phyloP scores from a whole-genome alignment of 2,888 invertebrate genomes.

The Colostygia pectinataria region DNA sequence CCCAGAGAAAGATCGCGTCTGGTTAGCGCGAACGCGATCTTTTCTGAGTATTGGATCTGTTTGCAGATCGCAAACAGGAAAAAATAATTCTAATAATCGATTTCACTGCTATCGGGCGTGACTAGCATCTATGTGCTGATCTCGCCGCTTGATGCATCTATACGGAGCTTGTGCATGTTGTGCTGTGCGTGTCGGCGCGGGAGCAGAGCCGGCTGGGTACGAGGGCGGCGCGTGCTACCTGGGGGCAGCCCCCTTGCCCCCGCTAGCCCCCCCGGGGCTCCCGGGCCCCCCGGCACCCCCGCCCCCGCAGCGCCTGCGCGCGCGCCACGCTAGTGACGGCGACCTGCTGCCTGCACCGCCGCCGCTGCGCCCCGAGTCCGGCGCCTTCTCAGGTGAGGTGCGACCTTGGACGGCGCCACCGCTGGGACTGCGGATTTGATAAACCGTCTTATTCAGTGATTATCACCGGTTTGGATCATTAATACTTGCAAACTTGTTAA shows the following conservation, averaged over 20 bases:
- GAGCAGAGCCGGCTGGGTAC: conserved; percentile 65
- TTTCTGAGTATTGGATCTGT: too few species aligned
- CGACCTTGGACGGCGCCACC: neutral
- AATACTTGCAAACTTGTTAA: too few species aligned
- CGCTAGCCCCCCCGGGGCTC: conserved; percentile 27
- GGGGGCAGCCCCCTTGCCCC: conserved; percentile 36
- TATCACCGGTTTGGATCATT: too few species aligned
- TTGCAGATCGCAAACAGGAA: too few species aligned
- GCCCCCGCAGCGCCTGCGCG: conserved; percentile 37
- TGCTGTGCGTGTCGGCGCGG: conserved; percentile 25
- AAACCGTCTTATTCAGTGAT: too few species aligned
- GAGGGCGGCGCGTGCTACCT: conserved; percentile 61
- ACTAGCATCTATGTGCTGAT: neutral
- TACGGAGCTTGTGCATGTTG: conserved; percentile 24
- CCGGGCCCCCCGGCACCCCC: conserved; percentile 9
- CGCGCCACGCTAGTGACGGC: conserved; percentile 68
- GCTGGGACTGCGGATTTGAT: too few species aligned
- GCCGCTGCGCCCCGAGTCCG: conserved; percentile 65
- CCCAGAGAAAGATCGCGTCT: too few species aligned
- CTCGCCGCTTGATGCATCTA: neutral
- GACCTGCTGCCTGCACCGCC: conserved; percentile 72
- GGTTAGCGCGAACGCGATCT: too few species aligned
- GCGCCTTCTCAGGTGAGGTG: conserved; percentile 67
- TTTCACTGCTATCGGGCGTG: too few species aligned
- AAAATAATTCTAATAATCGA: too few species aligned